Conservation (phyloP, 2,113 vertebrate species). For the Corythoichthys haematopterus region DNA sequence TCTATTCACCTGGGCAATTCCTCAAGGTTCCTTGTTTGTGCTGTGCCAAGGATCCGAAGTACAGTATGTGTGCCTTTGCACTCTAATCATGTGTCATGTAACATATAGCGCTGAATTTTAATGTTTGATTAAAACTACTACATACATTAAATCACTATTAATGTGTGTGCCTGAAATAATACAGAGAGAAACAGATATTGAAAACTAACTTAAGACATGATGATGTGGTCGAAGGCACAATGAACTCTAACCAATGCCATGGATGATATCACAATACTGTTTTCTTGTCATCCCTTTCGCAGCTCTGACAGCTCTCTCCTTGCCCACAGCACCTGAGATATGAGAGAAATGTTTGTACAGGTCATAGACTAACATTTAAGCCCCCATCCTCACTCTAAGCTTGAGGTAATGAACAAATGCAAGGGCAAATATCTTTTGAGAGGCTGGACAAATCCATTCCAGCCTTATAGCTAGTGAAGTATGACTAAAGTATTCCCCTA, state of each 20-base stretch:
- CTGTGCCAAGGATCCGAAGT: no score
- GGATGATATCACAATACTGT: neutral
- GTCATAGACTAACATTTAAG: slow-evolving; percentile 1
- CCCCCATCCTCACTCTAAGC: neutral
- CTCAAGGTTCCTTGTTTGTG: no score
- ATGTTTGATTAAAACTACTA: no score
- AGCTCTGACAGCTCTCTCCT: neutral
- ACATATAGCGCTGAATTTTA: no score
- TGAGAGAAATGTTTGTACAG: neutral
- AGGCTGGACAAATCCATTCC: slow-evolving; percentile 9
- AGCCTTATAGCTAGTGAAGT: slow-evolving; percentile 6
- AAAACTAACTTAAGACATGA: neutral
- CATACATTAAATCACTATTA: no score
- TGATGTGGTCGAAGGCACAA: neutral
- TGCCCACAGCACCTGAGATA: slow-evolving; percentile 3
- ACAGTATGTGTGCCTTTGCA: no score
- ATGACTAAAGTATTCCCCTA: neutral
- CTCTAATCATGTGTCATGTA: no score
- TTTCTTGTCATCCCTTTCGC: neutral
- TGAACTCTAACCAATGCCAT: neutral
- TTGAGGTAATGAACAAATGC: slow-evolving; percentile 17
- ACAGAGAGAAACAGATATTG: no score
- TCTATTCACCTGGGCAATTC: no score
- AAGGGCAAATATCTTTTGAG: slow-evolving; percentile 7
- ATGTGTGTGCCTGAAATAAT: no score